Evolutionary conservation across 2,888 invertebrate species (phyloP).

Genomic region (Scaptomyza parva): DNA sequence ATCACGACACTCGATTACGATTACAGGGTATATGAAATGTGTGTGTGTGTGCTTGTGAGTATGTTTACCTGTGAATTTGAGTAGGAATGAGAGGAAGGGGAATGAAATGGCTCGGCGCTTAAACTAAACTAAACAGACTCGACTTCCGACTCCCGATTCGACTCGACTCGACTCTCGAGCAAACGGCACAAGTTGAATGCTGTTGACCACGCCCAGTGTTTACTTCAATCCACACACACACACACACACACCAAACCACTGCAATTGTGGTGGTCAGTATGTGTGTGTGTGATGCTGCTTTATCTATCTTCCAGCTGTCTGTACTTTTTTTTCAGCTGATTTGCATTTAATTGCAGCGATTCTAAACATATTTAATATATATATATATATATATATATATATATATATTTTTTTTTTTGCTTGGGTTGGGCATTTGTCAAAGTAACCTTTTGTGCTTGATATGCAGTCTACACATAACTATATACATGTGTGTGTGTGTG

Average conservation of each 20-base stretch:
- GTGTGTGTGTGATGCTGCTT: neutral
- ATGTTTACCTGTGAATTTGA: constrained; percentile 43
- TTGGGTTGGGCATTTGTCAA: constrained; percentile 36
- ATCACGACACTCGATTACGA: neutral
- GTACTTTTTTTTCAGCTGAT: constrained; percentile 69
- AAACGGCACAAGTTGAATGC: constrained; percentile 14
- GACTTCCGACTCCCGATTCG: too few species aligned
- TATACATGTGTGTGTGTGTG: neutral
- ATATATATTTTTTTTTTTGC: constrained; percentile 11
- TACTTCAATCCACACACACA: constrained; percentile 41
- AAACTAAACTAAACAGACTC: constrained; percentile 64
- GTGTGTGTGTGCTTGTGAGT: constrained; percentile 1
- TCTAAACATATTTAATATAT: constrained; percentile 42
- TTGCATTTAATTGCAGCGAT: constrained; percentile 76
- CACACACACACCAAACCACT: constrained; percentile 39
- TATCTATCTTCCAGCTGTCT: constrained; percentile 17
- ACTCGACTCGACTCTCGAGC: constrained; percentile 1
- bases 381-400: neutral
- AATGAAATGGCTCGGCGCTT: constrained; percentile 42
- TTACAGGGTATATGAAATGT: constrained; percentile 38
- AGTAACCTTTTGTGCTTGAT: constrained; percentile 31
- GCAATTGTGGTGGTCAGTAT: constrained; percentile 22
- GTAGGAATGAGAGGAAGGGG: constrained; percentile 3
- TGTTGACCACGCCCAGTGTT: constrained; percentile 50
- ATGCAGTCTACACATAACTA: neutral